Evolutionary conservation across 2,888 invertebrate genomes (phyloP), one percentile per base, ranked within the genome.

Genomic region (Azorinus chamasolen): DNA sequence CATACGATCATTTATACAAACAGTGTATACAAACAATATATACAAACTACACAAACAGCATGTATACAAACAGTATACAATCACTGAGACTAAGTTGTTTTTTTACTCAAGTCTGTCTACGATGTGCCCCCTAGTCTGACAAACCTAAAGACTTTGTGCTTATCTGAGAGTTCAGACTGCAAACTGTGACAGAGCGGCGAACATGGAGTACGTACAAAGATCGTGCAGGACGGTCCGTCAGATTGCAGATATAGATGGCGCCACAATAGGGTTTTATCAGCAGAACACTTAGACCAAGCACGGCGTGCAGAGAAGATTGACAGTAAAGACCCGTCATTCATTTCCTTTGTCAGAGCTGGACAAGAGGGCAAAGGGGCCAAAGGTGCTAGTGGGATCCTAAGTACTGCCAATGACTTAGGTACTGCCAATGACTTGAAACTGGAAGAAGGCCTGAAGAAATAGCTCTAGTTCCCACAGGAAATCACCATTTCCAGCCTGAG

Each of bases 201-300:
- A n/a, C n/a, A n/a, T n/a, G 22, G 61, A 65, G 37, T 53, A 76
- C 41, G 55, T 63, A 8, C 24, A 64, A 41, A 69, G 62, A 20
- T 58, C 61, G 20, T 71, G 63, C 59, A 48, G 43, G 50, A 54
- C 46, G n/a, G 65, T 63, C 20, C 32, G n/a, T n/a, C n/a, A n/a
- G n/a, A n/a, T 76, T 45, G 59, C 37, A 22, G 65, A 39, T 76
- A 66, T 51, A 65, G n/a, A 57, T 66, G 58, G 58, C 46, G 50
- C n/a, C 69, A 59, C 32, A 32, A 63, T 53, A 57, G 54, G 41
- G 58, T 76, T 16, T 20, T 54, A n/a, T 24, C 54, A 27, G 74
- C 57, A 22, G 65, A 65, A 5, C 53, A 8, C 20, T 10, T 65
- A 18, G 61, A 61, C 32, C 54, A 54, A 1, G 54, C 54, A 54